A percentile compares a stretch with the other conserved stretches of the same genome.
Evolutionary conservation across 2,797 vertebrate species (phyloP).

Genomic region (Lycodopsis pacificus): DNA sequence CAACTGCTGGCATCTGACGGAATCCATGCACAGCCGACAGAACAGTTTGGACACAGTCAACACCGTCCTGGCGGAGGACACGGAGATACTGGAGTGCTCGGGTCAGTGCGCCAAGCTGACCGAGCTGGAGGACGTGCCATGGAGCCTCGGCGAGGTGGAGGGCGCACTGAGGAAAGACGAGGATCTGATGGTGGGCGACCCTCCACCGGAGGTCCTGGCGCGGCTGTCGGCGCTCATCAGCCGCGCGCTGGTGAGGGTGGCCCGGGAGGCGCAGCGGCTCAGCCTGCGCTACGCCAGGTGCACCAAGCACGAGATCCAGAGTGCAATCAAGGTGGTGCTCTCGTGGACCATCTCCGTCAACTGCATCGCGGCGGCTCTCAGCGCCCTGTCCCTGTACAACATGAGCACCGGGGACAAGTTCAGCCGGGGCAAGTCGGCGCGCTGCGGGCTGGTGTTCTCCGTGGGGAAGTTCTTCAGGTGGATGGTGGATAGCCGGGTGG

Average conservation of each 20-base stretch:
- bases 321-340: slow-evolving; percentile 85
- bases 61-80: slow-evolving; percentile 88
- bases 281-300: slow-evolving; percentile 87
- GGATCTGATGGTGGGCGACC: slow-evolving; percentile 72
- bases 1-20: slow-evolving; percentile 88
- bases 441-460: slow-evolving; percentile 86
- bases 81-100: slow-evolving; percentile 85
- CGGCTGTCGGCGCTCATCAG: slow-evolving; percentile 82
- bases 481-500: slow-evolving; percentile 89
- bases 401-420: slow-evolving; percentile 86
- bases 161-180: slow-evolving; percentile 83
- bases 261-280: slow-evolving; percentile 87
- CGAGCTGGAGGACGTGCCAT: slow-evolving; percentile 87
- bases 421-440: slow-evolving; percentile 83
- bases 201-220: slow-evolving; percentile 80
- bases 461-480: slow-evolving; percentile 89
- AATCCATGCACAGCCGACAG: slow-evolving; percentile 93
- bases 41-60: slow-evolving; percentile 96
- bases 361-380: slow-evolving; percentile 86
- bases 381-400: slow-evolving; percentile 87
- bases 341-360: slow-evolving; percentile 88
- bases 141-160: slow-evolving; percentile 87
- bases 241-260: slow-evolving; percentile 84
- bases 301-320: slow-evolving; percentile 88
- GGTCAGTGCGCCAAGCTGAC: slow-evolving; percentile 86